phyloP scores from a whole-genome alignment of 2,888 invertebrate species.

The Cybosia mesomella region DNA sequence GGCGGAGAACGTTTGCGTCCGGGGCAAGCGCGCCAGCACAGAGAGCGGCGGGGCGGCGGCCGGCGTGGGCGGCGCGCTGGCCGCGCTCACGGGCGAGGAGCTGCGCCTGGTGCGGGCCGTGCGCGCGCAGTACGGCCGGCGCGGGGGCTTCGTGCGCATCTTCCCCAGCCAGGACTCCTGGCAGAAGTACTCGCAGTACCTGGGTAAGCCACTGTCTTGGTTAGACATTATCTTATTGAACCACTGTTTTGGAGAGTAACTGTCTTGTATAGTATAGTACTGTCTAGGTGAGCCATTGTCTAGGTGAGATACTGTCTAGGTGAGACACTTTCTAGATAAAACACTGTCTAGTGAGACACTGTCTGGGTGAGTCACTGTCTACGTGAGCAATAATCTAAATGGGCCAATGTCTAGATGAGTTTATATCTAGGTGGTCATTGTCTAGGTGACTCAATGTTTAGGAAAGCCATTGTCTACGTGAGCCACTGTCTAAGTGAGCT shows the following conservation, averaged over 20 bases:
- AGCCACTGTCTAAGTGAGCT: no score
- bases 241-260: no score
- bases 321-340: neutral
- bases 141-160: conserved; percentile 96
- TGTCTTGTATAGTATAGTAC: no score
- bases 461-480: no score
- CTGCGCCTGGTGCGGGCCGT: conserved; percentile 91
- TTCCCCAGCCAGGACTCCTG: conserved; percentile 96
- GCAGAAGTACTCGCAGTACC: conserved; percentile 92
- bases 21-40: conserved; percentile 61
- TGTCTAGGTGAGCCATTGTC: neutral
- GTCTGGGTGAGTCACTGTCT: neutral
- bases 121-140: conserved; percentile 92
- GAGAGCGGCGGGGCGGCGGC: conserved; percentile 54
- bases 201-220: conserved; percentile 81
- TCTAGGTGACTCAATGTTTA: no score
- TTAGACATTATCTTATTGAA: no score
- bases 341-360: neutral
- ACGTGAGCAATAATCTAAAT: no score
- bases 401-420: neutral
- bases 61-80: conserved; percentile 55
- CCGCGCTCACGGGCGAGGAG: conserved; percentile 91
- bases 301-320: neutral
- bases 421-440: no score
- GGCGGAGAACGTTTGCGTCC: conserved; percentile 88